Evolutionary conservation across 2,113 vertebrate genomes (phyloP).

Genomic region (Phocoena phocoena): DNA sequence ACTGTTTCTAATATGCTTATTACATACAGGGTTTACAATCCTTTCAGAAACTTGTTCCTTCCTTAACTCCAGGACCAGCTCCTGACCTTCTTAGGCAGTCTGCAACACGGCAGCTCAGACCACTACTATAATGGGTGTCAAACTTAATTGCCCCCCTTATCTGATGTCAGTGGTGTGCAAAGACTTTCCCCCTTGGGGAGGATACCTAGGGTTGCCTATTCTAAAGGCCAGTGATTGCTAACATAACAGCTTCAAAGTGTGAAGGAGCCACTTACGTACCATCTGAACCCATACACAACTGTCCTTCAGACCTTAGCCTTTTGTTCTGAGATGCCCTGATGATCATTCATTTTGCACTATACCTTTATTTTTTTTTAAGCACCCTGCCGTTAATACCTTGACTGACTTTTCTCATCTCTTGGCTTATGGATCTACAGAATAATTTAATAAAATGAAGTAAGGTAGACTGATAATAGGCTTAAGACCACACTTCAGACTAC

Average conservation of each 20-base stretch:
- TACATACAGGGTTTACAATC: background rate
- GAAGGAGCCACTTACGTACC: background rate
- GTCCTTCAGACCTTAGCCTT: background rate
- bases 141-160: background rate
- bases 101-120: background rate
- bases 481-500: background rate
- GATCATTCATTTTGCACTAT: background rate
- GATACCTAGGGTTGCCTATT: background rate
- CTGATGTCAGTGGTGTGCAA: background rate
- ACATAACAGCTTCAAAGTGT: background rate
- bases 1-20: background rate
- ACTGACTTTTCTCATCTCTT: constrained; percentile 11
- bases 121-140: background rate
- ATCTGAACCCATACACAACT: background rate
- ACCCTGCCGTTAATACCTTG: background rate
- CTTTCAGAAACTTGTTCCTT: constrained; percentile 9
- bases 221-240: background rate
- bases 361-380: background rate
- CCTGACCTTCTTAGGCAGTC: background rate
- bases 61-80: background rate
- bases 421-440: background rate
- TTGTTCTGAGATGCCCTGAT: background rate
- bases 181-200: background rate
- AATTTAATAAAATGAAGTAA: background rate
- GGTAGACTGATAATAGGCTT: background rate